phyloP scores from a whole-genome alignment of 2,797 vertebrate genomes.

The Pelochelys cantorii region DNA sequence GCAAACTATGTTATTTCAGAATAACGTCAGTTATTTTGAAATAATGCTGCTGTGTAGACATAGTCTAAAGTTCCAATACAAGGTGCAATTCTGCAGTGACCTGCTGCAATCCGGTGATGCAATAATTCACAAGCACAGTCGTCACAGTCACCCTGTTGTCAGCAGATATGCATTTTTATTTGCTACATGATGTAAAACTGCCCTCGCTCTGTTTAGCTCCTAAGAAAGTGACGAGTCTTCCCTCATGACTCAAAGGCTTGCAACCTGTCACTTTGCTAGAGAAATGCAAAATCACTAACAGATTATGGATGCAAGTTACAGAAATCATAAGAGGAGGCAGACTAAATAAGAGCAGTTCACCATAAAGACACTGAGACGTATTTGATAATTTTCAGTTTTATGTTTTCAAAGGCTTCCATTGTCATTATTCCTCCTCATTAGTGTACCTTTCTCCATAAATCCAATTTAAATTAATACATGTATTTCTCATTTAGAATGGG shows the following conservation, averaged over 20 bases:
- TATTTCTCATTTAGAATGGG: background rate
- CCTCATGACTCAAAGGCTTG: background rate
- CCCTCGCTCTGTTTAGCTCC: background rate
- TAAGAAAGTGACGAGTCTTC: background rate
- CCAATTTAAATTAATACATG: background rate
- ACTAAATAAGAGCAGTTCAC: background rate
- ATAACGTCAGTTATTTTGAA: no score
- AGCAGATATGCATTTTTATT: background rate
- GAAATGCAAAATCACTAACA: background rate
- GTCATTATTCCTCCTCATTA: background rate
- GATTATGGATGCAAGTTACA: background rate
- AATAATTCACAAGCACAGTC: background rate
- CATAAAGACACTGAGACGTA: background rate
- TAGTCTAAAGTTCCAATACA: background rate
- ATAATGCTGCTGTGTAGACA: no score
- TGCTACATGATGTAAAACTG: constrained; percentile 4
- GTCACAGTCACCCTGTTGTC: background rate
- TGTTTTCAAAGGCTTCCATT: background rate
- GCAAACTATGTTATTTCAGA: no score
- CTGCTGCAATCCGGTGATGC: background rate
- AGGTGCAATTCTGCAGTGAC: background rate
- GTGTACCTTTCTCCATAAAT: background rate
- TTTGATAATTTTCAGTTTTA: background rate
- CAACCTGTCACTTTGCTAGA: background rate
- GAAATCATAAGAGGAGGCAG: background rate